Conservation (phyloP, 2,797 vertebrate species). For the Pyrocephalus nanus region DNA sequence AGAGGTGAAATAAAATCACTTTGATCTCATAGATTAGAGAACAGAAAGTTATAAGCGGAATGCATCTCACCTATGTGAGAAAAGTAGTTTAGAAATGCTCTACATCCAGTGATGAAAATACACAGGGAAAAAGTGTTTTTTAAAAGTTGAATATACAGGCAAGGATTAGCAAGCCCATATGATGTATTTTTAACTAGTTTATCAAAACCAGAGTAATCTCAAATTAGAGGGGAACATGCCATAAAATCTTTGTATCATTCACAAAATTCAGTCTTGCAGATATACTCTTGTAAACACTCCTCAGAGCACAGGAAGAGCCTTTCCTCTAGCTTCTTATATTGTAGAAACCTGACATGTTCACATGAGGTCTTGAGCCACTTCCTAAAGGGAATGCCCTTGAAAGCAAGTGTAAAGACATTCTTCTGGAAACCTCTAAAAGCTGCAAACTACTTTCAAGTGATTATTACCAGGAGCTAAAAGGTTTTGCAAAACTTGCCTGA, state of each 20-base stretch:
- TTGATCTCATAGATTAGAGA: background rate
- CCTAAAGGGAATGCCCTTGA: background rate
- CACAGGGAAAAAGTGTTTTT: background rate
- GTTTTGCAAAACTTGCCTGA: background rate
- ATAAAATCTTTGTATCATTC: background rate
- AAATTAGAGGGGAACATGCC: background rate
- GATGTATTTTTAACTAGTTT: background rate
- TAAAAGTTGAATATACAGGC: background rate
- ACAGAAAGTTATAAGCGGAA: background rate
- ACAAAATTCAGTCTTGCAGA: background rate
- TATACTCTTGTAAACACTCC: background rate
- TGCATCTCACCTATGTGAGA: background rate
- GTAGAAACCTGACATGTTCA: accelerated
- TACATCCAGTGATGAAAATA: background rate
- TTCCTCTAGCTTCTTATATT: background rate
- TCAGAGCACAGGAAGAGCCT: background rate
- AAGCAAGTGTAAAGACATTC: background rate
- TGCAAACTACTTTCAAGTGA: background rate
- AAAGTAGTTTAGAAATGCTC: background rate
- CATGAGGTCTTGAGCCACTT: background rate
- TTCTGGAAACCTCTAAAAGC: background rate
- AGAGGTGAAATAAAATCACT: constrained; percentile 5
- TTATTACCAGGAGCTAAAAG: background rate
- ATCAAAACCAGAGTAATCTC: background rate
- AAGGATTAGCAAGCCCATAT: background rate